Base-by-base conservation (phyloP, 2,797 vertebrate species). In the Sebastes steindachneri region DNA sequence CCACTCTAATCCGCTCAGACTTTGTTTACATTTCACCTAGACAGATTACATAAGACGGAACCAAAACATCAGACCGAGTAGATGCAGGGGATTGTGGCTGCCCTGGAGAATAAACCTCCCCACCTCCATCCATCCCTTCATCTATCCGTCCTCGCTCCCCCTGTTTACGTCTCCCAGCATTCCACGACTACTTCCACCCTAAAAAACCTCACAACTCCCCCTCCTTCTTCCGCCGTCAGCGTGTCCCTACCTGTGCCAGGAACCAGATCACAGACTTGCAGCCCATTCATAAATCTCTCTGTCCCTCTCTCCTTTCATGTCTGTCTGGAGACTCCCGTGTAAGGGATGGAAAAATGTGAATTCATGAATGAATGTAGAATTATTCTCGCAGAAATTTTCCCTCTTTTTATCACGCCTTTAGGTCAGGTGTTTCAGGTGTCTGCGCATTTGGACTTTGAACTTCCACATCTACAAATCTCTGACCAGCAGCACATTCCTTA, bases 31-130 rank as follows among this genome's bases (percentile, higher is more conserved):
- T 88, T 91, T 73, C 60, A 68, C 17, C 71, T 89, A 89, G 92
- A 92, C 89, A 92, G 83, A 88, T 95, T 94, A 92, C 80, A 84
- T 94, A 91, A 94, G 75, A 88, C 17, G 17, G 75, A 90, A 92
- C 71, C 82, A 88, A 88, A 93, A 87, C 90, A 90, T 80, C 77
- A 83, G 80, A 80, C 71, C 31, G 74, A 73, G 63, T 77, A 77
- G 77, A 79, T 65, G 68, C 72, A 73, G 73, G 75, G 68, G 83
- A 88, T 80, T 82, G 71, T 69, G 79, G 82, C 65, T 62, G 79
- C 29, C 17, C 21, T 68, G 48, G 29, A 85, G 72, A 83, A 77
- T 80, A 82, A 84, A 87, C 31, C 51, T 66, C 12, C 75, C 64
- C 41, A 3, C 68, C 66, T 70, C 31, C 68, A 64, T 78, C 66